These are phyloP conservation scores for Craterocephalus amniculus DNA, from an alignment of 2,797 vertebrate genomes.

Conservation along the genomic window DNA sequence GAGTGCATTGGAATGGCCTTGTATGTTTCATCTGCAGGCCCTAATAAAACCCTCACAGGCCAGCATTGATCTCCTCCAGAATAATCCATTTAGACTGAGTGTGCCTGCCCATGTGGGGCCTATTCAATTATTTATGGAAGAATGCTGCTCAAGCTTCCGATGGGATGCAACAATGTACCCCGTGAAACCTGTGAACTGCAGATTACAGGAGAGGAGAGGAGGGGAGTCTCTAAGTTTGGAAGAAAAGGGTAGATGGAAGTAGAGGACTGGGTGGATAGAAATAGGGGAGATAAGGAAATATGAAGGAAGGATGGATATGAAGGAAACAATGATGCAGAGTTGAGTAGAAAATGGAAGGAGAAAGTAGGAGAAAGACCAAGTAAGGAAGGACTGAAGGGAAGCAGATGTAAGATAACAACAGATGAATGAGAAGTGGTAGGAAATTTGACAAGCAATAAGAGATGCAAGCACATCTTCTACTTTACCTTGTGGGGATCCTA, in stretches of 20 bases:
- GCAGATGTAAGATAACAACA: not conserved
- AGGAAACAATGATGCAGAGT: no score
- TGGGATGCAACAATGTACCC: conserved; percentile 77
- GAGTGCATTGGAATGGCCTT: conserved; percentile 68
- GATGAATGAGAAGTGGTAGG: conserved; percentile 3
- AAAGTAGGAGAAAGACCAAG: not conserved
- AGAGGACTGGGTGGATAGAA: conserved; percentile 24
- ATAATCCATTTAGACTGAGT: conserved; percentile 83
- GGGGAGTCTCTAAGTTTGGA: conserved; percentile 36
- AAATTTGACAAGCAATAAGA: not conserved
- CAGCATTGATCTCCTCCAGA: conserved; percentile 80
- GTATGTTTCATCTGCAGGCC: conserved; percentile 76
- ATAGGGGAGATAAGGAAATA: not conserved
- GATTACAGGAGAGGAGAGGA: conserved; percentile 48
- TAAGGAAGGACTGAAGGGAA: not conserved
- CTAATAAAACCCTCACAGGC: conserved; percentile 81
- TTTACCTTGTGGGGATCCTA: no score
- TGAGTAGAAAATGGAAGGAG: conserved; percentile 2
- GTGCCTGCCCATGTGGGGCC: conserved; percentile 78
- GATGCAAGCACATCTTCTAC: not conserved
- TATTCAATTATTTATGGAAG: conserved; percentile 83
- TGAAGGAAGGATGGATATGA: no score
- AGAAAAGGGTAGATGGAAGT: conserved; percentile 30
- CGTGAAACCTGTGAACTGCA: conserved; percentile 72
- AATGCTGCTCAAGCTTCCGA: conserved; percentile 79